Conservation (phyloP, 2,113 vertebrate genomes). For the Erpornis zantholeuca region DNA sequence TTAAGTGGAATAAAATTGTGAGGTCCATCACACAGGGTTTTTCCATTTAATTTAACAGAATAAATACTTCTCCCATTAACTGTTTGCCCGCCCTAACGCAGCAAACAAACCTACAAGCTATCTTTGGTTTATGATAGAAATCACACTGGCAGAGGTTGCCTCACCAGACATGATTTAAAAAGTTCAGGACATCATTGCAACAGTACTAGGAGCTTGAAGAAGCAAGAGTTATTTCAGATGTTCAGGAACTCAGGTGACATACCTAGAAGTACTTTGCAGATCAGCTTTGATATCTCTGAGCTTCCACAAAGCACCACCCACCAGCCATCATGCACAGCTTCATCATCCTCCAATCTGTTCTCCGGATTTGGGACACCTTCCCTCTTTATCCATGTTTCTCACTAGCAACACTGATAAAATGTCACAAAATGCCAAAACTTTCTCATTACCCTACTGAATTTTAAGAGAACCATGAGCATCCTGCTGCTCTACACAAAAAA, state of each 20-base stretch:
- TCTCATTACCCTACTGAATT: background rate
- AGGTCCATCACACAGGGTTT: background rate
- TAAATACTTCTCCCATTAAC: background rate
- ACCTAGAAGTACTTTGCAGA: background rate
- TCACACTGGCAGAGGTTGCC: background rate
- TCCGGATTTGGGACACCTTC: background rate
- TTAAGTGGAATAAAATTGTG: background rate
- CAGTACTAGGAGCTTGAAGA: background rate
- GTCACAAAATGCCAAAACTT: background rate
- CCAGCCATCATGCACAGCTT: background rate
- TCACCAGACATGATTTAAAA: background rate
- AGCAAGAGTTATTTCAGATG: background rate
- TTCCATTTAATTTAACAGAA: background rate
- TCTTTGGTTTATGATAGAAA: background rate
- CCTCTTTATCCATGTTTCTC: background rate
- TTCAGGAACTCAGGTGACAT: background rate
- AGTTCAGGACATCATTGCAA: background rate
- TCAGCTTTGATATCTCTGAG: background rate
- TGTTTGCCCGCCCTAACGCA: background rate
- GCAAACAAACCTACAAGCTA: background rate
- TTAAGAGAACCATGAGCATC: background rate
- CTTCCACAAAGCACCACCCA: background rate
- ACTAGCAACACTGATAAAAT: background rate
- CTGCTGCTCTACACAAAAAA: background rate
- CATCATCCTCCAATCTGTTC: background rate